These are phyloP conservation scores for Anomalospiza imberbis DNA, from an alignment of 2,797 vertebrate species.

Conservation along the genomic window DNA sequence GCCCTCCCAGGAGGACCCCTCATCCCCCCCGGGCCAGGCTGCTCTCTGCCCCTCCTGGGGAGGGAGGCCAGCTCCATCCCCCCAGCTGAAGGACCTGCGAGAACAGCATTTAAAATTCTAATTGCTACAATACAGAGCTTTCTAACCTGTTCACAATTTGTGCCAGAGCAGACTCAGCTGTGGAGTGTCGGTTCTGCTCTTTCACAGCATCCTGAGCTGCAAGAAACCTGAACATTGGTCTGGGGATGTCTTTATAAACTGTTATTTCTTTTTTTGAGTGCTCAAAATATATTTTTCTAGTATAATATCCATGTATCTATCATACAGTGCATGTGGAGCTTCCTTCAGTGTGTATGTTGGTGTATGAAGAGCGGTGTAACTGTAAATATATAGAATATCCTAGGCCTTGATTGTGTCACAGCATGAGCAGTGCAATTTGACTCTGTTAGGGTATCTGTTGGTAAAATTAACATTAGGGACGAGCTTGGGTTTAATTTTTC, in stretches of 20 bases:
- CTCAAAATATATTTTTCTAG: not conserved
- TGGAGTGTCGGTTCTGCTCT: not conserved
- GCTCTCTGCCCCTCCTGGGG: not conserved
- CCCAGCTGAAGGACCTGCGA: not conserved
- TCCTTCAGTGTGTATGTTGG: not conserved
- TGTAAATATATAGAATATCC: accelerated
- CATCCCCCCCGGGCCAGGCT: not conserved
- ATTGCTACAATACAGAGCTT: not conserved
- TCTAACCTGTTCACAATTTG: not conserved
- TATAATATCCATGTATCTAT: accelerated
- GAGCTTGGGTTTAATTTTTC: not conserved
- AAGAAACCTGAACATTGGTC: accelerated
- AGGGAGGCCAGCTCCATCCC: not conserved
- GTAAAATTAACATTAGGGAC: not conserved
- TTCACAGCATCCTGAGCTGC: not conserved
- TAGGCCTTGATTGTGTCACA: not conserved
- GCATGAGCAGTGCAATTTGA: not conserved
- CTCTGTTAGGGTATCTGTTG: not conserved
- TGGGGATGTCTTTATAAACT: not conserved
- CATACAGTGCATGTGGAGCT: accelerated
- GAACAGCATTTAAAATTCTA: not conserved
- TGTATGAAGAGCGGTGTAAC: not conserved
- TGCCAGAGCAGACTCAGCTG: not conserved
- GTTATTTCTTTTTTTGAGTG: accelerated
- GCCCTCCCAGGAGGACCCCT: not conserved